phyloP scores from a whole-genome alignment of 2,113 vertebrate species.

The Gambusia holbrooki region DNA sequence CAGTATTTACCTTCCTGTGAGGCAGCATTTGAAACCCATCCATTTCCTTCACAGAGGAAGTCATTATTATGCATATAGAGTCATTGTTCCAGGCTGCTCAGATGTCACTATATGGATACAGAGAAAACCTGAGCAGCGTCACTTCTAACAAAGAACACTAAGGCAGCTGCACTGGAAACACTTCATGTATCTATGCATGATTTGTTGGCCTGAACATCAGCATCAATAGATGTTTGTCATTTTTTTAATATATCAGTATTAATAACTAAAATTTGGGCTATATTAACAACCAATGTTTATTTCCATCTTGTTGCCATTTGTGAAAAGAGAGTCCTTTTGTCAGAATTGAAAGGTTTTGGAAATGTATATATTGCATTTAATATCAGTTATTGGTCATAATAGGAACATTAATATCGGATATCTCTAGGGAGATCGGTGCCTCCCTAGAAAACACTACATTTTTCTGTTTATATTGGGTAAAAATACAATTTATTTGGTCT shows the following conservation, averaged over 20 bases:
- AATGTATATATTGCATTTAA: too few species aligned
- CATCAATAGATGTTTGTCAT: too few species aligned
- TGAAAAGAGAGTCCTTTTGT: too few species aligned
- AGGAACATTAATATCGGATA: too few species aligned
- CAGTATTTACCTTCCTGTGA: not conserved
- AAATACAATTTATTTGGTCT: not conserved
- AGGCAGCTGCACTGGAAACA: not conserved
- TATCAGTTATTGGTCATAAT: too few species aligned
- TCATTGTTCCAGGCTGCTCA: slow-evolving; percentile 14
- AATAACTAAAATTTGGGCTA: too few species aligned
- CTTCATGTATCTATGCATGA: not conserved
- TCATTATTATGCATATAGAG: slow-evolving; percentile 14
- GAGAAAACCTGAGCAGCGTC: not conserved
- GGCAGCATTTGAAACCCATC: not conserved
- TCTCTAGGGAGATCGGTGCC: too few species aligned
- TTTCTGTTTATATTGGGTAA: not conserved
- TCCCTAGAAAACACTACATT: not conserved
- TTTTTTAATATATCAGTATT: too few species aligned
- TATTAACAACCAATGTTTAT: too few species aligned
- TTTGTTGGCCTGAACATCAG: too few species aligned
- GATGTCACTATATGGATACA: slow-evolving; percentile 18
- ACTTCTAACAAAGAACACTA: slow-evolving; percentile 18
- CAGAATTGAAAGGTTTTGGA: too few species aligned
- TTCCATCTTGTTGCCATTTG: too few species aligned
- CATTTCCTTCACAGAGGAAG: not conserved